Conservation (phyloP, 2,797 vertebrate genomes). For the Sebastes nivosus region DNA sequence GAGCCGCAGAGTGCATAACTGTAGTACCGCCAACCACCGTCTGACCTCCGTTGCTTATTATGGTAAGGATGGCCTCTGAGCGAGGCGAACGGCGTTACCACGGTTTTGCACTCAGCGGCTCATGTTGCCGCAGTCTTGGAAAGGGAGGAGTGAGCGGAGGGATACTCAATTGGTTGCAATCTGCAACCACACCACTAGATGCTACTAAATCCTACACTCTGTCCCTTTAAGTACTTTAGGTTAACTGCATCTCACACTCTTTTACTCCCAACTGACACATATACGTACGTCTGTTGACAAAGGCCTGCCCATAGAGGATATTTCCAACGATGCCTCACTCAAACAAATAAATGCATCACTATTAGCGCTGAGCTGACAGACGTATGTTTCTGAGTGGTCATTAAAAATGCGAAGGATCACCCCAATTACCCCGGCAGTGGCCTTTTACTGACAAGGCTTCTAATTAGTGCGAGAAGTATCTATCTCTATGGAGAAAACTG, state of each 20-base stretch:
- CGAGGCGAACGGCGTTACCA: too few relatives aligned
- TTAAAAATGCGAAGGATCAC: constrained; percentile 76
- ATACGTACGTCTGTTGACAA: constrained; percentile 14
- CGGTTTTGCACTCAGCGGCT: too few relatives aligned
- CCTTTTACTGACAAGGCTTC: constrained; percentile 73
- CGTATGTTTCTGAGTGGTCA: constrained; percentile 73
- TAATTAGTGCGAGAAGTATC: constrained; percentile 74
- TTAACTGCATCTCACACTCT: constrained; percentile 24
- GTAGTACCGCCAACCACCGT: not conserved
- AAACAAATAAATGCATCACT: constrained; percentile 67
- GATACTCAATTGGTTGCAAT: too few relatives aligned
- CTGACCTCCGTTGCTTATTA: too few relatives aligned
- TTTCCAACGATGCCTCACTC: constrained; percentile 47
- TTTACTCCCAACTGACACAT: constrained; percentile 35
- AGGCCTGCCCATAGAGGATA: constrained; percentile 24
- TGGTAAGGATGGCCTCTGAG: too few relatives aligned
- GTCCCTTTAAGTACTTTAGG: constrained; percentile 7
- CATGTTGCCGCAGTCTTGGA: too few relatives aligned
- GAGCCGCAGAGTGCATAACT: too few relatives aligned
- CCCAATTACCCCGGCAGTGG: constrained; percentile 74
- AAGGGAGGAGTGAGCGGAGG: too few relatives aligned
- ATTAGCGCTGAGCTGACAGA: constrained; percentile 62
- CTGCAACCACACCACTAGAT: too few relatives aligned
- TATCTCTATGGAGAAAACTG: constrained; percentile 53
- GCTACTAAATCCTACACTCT: too few relatives aligned